Base-by-base conservation (phyloP, 2,888 invertebrate genomes). In the Ormyrus pomaceus region DNA sequence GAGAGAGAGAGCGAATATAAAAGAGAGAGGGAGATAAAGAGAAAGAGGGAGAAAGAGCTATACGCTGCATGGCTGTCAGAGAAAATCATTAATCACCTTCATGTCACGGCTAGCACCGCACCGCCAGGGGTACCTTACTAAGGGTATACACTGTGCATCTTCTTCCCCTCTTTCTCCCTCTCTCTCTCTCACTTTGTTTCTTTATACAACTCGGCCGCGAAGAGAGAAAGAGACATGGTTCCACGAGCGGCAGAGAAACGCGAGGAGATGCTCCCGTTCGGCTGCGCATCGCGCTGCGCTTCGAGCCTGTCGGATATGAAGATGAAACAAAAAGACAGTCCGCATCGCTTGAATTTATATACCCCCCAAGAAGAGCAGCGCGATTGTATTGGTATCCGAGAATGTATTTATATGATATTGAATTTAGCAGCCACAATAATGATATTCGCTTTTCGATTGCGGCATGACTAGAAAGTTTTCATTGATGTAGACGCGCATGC, bases 31-130 rank as follows among this genome's bases (percentile, higher is more conserved):
- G 65, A 56, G 56, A 65, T n/a, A 19, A 62, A 56, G 64, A 51
- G 59, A 64, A 56, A 59, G 75, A 61, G 48, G 71, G 55, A 66
- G 65, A 70, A 64, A 80, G 70, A 77, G 66, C 66, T 69, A 62
- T 48, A 46, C 62, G 69, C 65, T 82, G 79, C 79, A 79, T 86
- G 87, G 88, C 86, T 90, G 88, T 88, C 84, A 84, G 86, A 85
- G 83, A 84, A 85, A 87, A 90, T 90, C 90, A 90, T 90, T 90
- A 90, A 90, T 90, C 90, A 90, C 87, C 86, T 87, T 87, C 87
- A 87, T 88, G 90, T 90, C 90, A 89, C 86, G 89, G 88, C 88
- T 89, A 88, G 89, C 87, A 89, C 87, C 86, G 87, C 87, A 87
- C 89, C 86, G 88, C 85, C 88, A 88, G 90, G 88, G 90, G 88